Base-by-base conservation (phyloP, 64 coral and sea anemone species). In the Montipora capricornis region DNA sequence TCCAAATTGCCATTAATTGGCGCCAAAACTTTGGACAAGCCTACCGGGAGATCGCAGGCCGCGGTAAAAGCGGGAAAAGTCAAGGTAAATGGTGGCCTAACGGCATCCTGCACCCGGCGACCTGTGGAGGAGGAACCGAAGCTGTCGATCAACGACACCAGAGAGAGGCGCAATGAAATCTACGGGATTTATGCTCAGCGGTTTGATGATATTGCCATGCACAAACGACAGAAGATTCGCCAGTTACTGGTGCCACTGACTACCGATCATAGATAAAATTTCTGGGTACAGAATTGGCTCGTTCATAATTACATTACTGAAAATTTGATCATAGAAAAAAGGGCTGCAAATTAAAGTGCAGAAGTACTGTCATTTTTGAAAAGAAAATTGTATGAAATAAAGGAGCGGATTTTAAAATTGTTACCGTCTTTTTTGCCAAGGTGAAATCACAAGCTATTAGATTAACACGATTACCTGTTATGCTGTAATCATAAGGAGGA, bases 131-230 rank as follows among this genome's bases (percentile, higher is more conserved):
- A 84, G 81, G 84, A 79, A 11, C 75, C 73, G 69, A 91, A 77
- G 81, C 29, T 79, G 57, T 87, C 93, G 20, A 79, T 84, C 68
- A 91, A 84, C 10, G 87, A 91, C 57, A 68, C 96, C 68, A 93
- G 96, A 57, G 89, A 95, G 74, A 87, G 93, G 75, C 92, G 96
- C 14, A 98, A 88, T 59, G 89, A 89, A 19, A 95, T 98, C 74
- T 98, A 98, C 91, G 95, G 91, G 73, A 92, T 98, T 73, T 98
- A 98, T 89, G 96, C 81, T 8, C 93, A 98, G 68, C 96, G 96
- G 74, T 98, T 88, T 95, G 89, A 98, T 44, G 90, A 87, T 75
- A 98, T 95, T 89, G 90, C 96, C 13, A 91, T 98, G 89, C 96
- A 90, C 83, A 98, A 98, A 64, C 89, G 89, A 6, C 55, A 91